Evolutionary conservation across 2,113 vertebrate species (phyloP).

Genomic region (Rafetus swinhoei): DNA sequence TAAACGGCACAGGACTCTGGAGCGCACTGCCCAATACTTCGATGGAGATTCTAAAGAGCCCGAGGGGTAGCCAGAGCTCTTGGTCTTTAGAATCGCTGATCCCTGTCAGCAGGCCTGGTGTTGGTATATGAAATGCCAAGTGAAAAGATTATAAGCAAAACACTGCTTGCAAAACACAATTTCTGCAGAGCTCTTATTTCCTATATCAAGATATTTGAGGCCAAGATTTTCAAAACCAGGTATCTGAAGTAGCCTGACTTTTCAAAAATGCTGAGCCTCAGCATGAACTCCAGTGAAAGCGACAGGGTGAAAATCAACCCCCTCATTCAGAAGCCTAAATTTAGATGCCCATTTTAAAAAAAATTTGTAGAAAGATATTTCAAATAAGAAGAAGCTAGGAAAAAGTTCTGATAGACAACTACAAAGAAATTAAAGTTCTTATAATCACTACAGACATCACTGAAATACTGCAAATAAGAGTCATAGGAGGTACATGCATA

Average conservation of each 20-base stretch:
- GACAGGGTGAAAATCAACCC: not conserved
- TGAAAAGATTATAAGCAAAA: conserved; percentile 40
- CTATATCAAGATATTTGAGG: not conserved
- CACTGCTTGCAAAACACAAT: conserved; percentile 5
- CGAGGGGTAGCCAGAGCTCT: no score
- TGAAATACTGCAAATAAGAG: not conserved
- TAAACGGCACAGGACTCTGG: no score
- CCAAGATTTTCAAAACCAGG: not conserved
- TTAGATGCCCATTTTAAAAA: not conserved
- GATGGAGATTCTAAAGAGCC: no score
- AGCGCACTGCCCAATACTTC: no score
- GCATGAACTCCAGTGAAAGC: not conserved
- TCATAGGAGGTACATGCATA: not conserved
- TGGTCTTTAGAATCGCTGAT: no score
- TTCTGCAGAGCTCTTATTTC: conserved; percentile 7
- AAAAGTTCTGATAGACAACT: not conserved
- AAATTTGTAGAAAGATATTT: not conserved
- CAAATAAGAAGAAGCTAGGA: not conserved
- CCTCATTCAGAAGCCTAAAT: not conserved
- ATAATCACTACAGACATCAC: not conserved
- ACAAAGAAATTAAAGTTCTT: not conserved
- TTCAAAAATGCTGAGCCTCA: not conserved
- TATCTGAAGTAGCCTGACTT: not conserved
- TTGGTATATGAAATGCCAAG: conserved; percentile 2
- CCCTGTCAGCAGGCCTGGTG: not conserved